phyloP scores from a whole-genome alignment of 2,797 vertebrate genomes.

The Macropodus opercularis region DNA sequence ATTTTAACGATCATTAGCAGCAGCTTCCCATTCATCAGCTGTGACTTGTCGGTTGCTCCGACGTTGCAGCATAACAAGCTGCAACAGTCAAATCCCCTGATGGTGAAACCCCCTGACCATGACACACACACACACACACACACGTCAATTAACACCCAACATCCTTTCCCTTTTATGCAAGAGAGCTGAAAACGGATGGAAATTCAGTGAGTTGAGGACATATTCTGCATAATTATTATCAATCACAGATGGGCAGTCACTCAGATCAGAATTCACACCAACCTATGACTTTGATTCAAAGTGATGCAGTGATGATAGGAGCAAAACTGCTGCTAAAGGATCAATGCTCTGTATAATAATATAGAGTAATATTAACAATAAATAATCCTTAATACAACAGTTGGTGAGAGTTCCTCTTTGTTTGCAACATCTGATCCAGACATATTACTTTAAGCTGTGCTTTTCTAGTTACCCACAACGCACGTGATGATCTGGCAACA shows the following conservation, averaged over 20 bases:
- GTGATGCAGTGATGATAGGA: too few species aligned
- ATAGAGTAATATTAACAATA: too few species aligned
- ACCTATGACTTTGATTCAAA: too few species aligned
- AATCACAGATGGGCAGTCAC: neutral
- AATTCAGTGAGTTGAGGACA: conserved; percentile 30
- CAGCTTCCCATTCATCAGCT: conserved; percentile 66
- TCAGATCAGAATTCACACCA: too few species aligned
- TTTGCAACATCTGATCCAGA: conserved; percentile 25
- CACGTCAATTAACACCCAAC: conserved; percentile 22
- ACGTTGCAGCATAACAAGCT: conserved; percentile 74
- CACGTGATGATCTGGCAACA: conserved; percentile 18
- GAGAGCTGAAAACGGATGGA: conserved; percentile 21
- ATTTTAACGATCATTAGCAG: conserved; percentile 68
- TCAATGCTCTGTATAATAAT: too few species aligned
- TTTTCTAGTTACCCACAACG: conserved; percentile 28
- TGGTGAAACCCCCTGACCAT: conserved; percentile 49
- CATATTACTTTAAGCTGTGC: neutral
- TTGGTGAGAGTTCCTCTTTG: neutral
- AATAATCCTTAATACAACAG: neutral
- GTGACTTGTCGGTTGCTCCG: conserved; percentile 58
- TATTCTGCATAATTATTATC: neutral
- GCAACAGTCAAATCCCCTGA: conserved; percentile 46
- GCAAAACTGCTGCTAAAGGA: too few species aligned
- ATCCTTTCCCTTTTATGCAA: conserved; percentile 20
- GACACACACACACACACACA: conserved; percentile 14